Evolutionary conservation across 2,113 vertebrate genomes (phyloP), one percentile per base, ranked within the genome.

Genomic region (Noctilio leporinus): DNA sequence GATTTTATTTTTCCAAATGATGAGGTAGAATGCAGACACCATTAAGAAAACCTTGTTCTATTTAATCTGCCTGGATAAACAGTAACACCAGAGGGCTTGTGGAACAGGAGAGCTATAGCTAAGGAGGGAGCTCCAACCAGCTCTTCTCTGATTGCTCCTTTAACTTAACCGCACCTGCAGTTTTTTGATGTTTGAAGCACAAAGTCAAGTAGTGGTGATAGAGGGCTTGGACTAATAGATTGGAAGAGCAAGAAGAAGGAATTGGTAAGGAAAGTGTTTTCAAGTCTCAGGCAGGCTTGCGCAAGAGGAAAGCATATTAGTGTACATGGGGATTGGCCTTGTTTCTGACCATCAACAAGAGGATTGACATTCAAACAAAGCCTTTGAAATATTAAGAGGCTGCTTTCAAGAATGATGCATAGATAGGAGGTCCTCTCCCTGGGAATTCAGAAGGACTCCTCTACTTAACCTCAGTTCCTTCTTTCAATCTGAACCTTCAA

Each of bases 71-170:
- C 33, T 82, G 20, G 64, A 80, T 26, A 55, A 26, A 76, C 45
- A 14, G 30, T 33, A 64, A 19, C 4, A 22, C 4, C 19, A 2
- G 7, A 30, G 4, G 2, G 9, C 3, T 0, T 7, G 15, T 22
- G 2, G 5, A 77, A 65, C 28, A 24, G 51, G 33, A n/a, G 24
- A 43, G 11, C 0, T 8, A 7, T 30, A 10, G 5, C 88, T 65
- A 28, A 65, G 38, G 38, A 24, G 55, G 47, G 89, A 33, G 0
- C 17, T 35, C 28, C 28, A 47, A 2, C 35, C 30, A 2, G 5
- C 4, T 35, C 4, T 77, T 22, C 30, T 64, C 17, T 33, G 2
- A 0, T 89, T 22, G 22, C 10, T 72, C 64, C 45, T 59, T n/a
- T n/a, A 65, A 67, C 17, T 70, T 82, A 35, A n/a, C 19, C 4